Evolutionary conservation across 1,140 invertebrate species (phyloP), one percentile per base, ranked within the genome.

Genomic region (Caerostris extrusa): DNA sequence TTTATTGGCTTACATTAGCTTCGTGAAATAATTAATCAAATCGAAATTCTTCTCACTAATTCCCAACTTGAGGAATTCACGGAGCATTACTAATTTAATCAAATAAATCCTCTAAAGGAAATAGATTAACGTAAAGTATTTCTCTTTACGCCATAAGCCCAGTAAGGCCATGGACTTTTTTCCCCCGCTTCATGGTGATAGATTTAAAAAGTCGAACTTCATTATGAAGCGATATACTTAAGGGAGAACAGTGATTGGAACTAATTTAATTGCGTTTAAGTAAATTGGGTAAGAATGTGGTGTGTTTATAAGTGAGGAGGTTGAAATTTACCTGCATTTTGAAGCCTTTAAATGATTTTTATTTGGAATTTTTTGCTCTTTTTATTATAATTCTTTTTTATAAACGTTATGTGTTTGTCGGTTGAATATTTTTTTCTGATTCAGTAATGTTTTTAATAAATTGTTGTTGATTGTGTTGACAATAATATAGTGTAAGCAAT

Each of bases 221-320:
- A 77, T 53, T 77, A 12, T 34, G 50, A 50, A 53, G 69, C 50
- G 50, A 77, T 53, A 50, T 77, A 50, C 5, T 34, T 5, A 7
- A 50, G 7, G 19, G 6, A 12, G 34, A 12, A 3, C 3, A 6
- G 69, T 12, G 34, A 50, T 50, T 77, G 34, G n/a, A 5, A 50
- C 67, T 71, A 71, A 71, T 71, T 71, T 71, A 71, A 71, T 71
- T 71, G 67, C 34, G n/a, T 71, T 71, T 71, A 71, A 71, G 19
- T 6, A 50, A 71, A 71, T 71, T 71, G 67, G 19, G 8, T 19
- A 34, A 71, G 19, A 77, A 34, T 77, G 69, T 50, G 34, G 10
- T 50, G 34, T 8, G 19, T 12, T 77, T 77, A 3, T 5, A 5
- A 19, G 50, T 53, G 19, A 77, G 67, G 34, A 69, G 5, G 61